Evolutionary conservation across 1,140 invertebrate genomes (phyloP), one percentile per base, ranked within the genome.

Genomic region (Lasioglossum albipes): DNA sequence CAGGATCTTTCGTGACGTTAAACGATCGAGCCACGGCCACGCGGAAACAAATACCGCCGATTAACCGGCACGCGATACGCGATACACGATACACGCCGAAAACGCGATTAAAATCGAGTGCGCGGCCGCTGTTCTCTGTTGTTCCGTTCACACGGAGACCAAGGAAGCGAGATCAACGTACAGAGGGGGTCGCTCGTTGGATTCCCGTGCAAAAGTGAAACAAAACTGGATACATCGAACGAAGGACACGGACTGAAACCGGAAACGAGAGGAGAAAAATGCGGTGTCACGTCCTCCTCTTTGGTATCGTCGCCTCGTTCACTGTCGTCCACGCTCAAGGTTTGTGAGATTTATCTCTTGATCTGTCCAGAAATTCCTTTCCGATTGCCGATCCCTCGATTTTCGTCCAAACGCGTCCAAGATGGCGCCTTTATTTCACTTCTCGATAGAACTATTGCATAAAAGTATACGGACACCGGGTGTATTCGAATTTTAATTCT

Each of bases 301-400:
- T 87, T 82, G 83, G 89, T 79, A 79, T 93, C 88, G 82, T 91
- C 89, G 86, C 89, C 70, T 84, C 91, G 66, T 83, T 93, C 79
- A 88, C 87, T 84, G 87, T 84, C 84, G 90, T 90, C 82, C 81
- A 83, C 75, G 91, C 92, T 45, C 92, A 93, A 93, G 93, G 93
- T 93, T 87, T 91, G 92, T 91, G 20, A 49, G 20, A 71, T 36
- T 36, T 70, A 66, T 61, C 65, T 68, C 67, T 76, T 81, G 57
- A 49, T 83, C 36, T 57, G 41, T 20, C 2, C 20, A 9, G 10
- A 49, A 64, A 84, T 36, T 68, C n/a, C 71, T 65, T 62, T 65
- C 2, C 36, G 36, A 36, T 36, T 36, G 36, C 36, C 36, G 36
- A 36, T 36, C 36, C 36, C 36, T 36, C 36, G 36, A 36, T 36